Evolutionary conservation across 2,888 invertebrate genomes (phyloP).

Genomic region (Mongoloraphidia duomilia): DNA sequence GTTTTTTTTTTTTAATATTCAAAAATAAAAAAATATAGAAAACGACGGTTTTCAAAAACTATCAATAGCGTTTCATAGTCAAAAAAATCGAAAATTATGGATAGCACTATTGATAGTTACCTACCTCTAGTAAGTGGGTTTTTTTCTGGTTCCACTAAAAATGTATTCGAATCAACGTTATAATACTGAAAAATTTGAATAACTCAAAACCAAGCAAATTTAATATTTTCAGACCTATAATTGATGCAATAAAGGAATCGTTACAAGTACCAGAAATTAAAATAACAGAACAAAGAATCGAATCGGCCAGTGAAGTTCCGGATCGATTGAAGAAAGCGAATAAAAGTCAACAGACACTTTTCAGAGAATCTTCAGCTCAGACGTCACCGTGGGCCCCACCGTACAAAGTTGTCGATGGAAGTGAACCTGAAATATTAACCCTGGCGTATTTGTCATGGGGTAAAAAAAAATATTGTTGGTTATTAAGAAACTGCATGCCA

Average conservation of each 20-base stretch:
- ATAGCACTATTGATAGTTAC: too few species aligned
- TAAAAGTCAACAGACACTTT: constrained; percentile 50
- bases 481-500: constrained; percentile 28
- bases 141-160: too few species aligned
- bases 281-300: constrained; percentile 9
- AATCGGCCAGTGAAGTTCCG: constrained; percentile 11
- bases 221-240: not conserved
- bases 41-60: too few species aligned
- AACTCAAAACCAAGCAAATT: not conserved
- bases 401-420: constrained; percentile 32
- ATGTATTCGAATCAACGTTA: too few species aligned
- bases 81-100: too few species aligned
- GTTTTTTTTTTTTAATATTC: too few species aligned
- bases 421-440: constrained; percentile 48
- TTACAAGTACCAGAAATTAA: constrained; percentile 4
- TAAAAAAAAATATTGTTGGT: constrained; percentile 17
- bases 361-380: constrained; percentile 61
- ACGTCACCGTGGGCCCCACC: constrained; percentile 65
- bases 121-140: too few species aligned
- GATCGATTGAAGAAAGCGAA: constrained; percentile 21
- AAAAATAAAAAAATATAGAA: too few species aligned
- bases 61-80: too few species aligned
- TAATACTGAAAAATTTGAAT: too few species aligned
- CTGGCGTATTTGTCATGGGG: constrained; percentile 49
- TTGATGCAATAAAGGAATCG: not conserved